Conservation (phyloP, 2,888 invertebrate genomes). For the Ochropleura leucogaster region DNA sequence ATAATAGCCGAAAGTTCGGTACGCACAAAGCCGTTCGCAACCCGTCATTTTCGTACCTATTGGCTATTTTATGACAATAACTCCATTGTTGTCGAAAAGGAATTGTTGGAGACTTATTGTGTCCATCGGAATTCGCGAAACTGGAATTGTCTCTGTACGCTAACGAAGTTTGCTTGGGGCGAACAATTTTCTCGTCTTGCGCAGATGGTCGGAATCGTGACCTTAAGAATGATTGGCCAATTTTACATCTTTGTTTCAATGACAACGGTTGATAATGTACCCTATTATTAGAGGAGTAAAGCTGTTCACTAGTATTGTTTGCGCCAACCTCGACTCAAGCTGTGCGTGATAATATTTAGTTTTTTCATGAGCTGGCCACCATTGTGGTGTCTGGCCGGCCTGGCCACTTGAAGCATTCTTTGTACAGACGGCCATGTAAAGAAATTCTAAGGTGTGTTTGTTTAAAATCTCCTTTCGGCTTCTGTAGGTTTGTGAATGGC, state of each 20-base stretch:
- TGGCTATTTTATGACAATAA: conserved; percentile 90
- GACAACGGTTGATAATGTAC: conserved; percentile 65
- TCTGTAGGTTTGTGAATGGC: conserved; percentile 86
- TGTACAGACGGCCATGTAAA: conserved; percentile 80
- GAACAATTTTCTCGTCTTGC: conserved; percentile 66
- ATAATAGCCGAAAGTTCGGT: conserved; percentile 85
- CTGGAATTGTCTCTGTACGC: conserved; percentile 88
- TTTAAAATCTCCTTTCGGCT: conserved; percentile 87
- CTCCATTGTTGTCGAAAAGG: conserved; percentile 80
- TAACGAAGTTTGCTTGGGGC: conserved; percentile 81
- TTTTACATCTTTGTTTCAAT: conserved; percentile 63
- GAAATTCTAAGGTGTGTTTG: conserved; percentile 86
- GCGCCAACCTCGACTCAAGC: conserved; percentile 75
- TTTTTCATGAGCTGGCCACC: conserved; percentile 80
- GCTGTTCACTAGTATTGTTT: conserved; percentile 73
- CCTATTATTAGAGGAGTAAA: conserved; percentile 60
- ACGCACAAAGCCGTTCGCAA: conserved; percentile 85
- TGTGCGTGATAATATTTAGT: conserved; percentile 89
- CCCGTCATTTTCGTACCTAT: conserved; percentile 90
- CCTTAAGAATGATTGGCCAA: conserved; percentile 66
- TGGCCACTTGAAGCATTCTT: conserved; percentile 85
- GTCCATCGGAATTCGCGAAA: conserved; percentile 85
- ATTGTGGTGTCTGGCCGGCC: conserved; percentile 80
- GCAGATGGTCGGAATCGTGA: conserved; percentile 66
- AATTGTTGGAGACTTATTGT: conserved; percentile 83